A percentile compares a stretch with the other conserved stretches of the same genome.
Conservation (phyloP, 2,797 vertebrate species). For the Characodon lateralis region DNA sequence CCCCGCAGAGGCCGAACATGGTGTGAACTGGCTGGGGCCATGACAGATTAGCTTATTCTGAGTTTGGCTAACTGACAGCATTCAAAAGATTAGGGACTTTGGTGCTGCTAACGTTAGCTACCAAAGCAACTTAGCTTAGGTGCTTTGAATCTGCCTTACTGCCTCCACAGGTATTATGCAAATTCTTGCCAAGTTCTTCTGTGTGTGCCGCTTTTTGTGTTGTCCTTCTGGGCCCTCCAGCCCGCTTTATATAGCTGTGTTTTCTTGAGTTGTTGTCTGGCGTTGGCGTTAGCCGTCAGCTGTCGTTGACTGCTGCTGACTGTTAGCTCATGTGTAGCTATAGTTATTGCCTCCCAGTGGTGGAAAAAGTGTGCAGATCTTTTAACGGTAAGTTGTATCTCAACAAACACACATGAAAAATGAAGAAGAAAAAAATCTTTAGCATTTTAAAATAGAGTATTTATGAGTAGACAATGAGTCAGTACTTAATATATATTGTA, state of each 20-base stretch:
- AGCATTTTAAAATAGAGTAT: not conserved
- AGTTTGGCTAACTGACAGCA: slow-evolving; percentile 51
- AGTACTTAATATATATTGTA: not conserved
- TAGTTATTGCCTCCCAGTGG: slow-evolving; percentile 76
- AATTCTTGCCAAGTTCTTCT: slow-evolving; percentile 41
- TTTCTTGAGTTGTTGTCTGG: slow-evolving; percentile 55
- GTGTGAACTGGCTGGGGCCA: slow-evolving; percentile 35
- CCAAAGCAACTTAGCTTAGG: slow-evolving; percentile 65
- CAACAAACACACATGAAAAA: slow-evolving; percentile 11
- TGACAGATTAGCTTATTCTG: slow-evolving; percentile 60
- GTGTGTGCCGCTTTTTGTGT: slow-evolving; percentile 68
- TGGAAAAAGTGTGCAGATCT: slow-evolving; percentile 75
- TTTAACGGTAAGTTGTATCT: slow-evolving; percentile 71
- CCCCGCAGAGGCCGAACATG: not conserved
- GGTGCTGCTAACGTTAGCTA: slow-evolving; percentile 66
- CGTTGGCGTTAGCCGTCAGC: slow-evolving; percentile 67
- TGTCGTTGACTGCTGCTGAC: slow-evolving; percentile 53
- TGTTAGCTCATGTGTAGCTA: slow-evolving; percentile 69
- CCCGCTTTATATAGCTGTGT: slow-evolving; percentile 51
- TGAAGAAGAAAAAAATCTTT: not conserved
- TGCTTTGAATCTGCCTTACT: slow-evolving; percentile 54
- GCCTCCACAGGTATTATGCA: slow-evolving; percentile 69
- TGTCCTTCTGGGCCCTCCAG: slow-evolving; percentile 42
- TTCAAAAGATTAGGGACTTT: slow-evolving; percentile 47
- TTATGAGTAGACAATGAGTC: not conserved